Evolutionary conservation across 2,888 invertebrate species (phyloP), one percentile per base, ranked within the genome.

Genomic region (Dasypogon diadema): DNA sequence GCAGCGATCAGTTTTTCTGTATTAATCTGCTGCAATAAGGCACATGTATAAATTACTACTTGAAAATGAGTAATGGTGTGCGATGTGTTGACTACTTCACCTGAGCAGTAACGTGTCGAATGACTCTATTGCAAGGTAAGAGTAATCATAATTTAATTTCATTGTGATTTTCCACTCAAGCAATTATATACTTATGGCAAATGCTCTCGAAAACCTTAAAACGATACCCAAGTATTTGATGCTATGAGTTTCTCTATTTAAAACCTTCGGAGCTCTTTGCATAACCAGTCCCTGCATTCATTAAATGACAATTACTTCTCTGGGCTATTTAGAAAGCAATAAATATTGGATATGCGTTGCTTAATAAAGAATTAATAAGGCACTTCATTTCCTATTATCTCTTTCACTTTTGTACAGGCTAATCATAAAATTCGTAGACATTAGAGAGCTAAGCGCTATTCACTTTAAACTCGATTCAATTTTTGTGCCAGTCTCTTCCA

Each of bases 371-470:
- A 21, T 60, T 60, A 60, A 60, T 21, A 18, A 37, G 60, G 18
- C 60, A 60, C 60, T 60, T 60, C 21, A 60, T 60, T 60, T 60
- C 60, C 16, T 30, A 58, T 58, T 58, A 58, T 30, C 3, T n/a
- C n/a, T n/a, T n/a, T n/a, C n/a, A n/a, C n/a, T n/a, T n/a, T n/a
- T n/a, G n/a, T n/a, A n/a, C n/a, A n/a, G n/a, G n/a, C n/a, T n/a
- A n/a, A n/a, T n/a, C n/a, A n/a, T n/a, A n/a, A n/a, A n/a, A n/a
- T n/a, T n/a, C n/a, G n/a, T n/a, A n/a, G n/a, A n/a, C n/a, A n/a
- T n/a, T n/a, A n/a, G n/a, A n/a, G n/a, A n/a, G n/a, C n/a, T n/a
- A n/a, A n/a, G n/a, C n/a, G n/a, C n/a, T n/a, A n/a, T n/a, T n/a
- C n/a, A n/a, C n/a, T n/a, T n/a, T n/a, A n/a, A n/a, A n/a, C n/a